Evolutionary conservation across 2,113 vertebrate species (phyloP), one percentile per base, ranked within the genome.

Genomic region (Gallinago paraguaiae): DNA sequence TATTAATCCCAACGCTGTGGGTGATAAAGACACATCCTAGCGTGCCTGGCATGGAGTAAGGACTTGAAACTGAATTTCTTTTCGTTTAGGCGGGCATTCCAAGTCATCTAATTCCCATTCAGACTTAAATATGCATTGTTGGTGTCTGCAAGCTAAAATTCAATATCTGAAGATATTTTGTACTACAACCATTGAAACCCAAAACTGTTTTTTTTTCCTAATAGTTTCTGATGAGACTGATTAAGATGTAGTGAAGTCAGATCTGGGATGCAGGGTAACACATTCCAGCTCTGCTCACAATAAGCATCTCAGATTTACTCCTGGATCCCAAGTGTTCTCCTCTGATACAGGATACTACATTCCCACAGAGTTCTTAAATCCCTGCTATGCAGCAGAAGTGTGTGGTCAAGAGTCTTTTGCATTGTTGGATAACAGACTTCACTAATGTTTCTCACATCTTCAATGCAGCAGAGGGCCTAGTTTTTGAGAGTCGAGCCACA

Each of bases 321-420:
- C 88, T 80, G 82, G 71, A 80, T 92, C 54, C 90, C 79, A 33
- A 61, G 88, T 13, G 53, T 39, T 88, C 46, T 59, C 27, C 50
- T 88, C 27, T 88, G 95, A 50, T 25, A 90, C 79, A 37, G 90
- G 88, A 97, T 54, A 45, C 95, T 33, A 45, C 92, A n/a, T 88
- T 92, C 88, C 88, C 90, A 93, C 90, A 41, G 94, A 83, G 92
- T 7, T 82, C 94, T 74, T 28, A 24, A 53, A n/a, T 63, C 82
- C 88, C 86, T 33, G 85, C 92, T 54, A 86, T 5, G 82, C 92
- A 71, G 90, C 65, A 51, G 25, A 84, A 41, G 82, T 65, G 95
- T 85, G 92, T 96, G 93, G 43, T 30, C 93, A 85, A 70, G 78
- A 46, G 57, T 46, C 24, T 37, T 88, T 63, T 63, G 86, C 82